Evolutionary conservation across 2,113 vertebrate species (phyloP), one percentile per base, ranked within the genome.

Genomic region (Capricornis sumatraensis): DNA sequence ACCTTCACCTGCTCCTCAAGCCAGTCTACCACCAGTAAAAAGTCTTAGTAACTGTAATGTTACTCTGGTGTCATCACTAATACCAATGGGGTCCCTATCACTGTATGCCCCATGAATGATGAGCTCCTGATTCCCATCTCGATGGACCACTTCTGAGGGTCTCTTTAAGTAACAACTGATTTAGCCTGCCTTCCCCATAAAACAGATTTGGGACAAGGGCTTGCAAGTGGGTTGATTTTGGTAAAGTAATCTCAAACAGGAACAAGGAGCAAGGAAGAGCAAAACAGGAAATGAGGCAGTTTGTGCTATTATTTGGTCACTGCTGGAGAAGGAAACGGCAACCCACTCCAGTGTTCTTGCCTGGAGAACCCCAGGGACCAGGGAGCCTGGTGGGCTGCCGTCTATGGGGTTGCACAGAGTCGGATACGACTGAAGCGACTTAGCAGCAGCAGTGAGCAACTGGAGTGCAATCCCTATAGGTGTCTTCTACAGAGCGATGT

Each of bases 361-460:
- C 23, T 57, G 55, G 55, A 57, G 55, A 57, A 57, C 25, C 55
- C 55, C 55, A 25, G 55, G 55, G 9, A 57, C 3, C 9, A 23
- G 9, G 23, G 23, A 57, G 2, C 23, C 55, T 25, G 55, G 55
- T 57, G 55, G 23, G 55, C 55, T 57, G 23, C 55, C 3, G 55
- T 57, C 23, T 57, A 0, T 57, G 3, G 9, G 0, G 9, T 57
- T 0, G 1, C 23, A 57, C 55, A 11, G 23, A 25, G 8, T 57
- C 3, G 3, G 23, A 57, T 23, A 57, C 9, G 3, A 57, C 55
- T 57, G 9, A 57, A 57, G 55, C 1, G 9, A 57, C 55, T 57
- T 25, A 11, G 55, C 8, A 57, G 55, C 55, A 57, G 9, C 55
- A 57, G 2, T 33, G 33, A 11, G 13, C 50, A 84, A 64, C 25